These are phyloP conservation scores for Ascaphus truei DNA, from an alignment of 2,113 vertebrate species.

Conservation along the genomic window DNA sequence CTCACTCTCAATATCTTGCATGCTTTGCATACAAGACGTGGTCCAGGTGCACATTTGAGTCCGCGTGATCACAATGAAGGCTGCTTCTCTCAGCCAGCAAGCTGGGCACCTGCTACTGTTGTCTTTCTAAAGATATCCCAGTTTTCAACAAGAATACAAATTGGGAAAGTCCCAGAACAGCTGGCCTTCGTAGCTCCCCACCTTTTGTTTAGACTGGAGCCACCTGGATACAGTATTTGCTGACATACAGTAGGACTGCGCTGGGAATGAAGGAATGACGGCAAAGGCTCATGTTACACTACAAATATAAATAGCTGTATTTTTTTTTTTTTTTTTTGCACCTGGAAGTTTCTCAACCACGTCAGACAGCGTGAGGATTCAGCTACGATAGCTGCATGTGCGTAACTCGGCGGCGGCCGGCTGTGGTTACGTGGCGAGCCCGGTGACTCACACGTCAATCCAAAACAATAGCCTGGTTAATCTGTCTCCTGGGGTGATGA, in stretches of 20 bases:
- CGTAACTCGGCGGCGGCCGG: not conserved
- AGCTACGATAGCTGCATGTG: constrained; percentile 4
- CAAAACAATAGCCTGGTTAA: constrained; percentile 5
- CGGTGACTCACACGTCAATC: constrained; percentile 8
- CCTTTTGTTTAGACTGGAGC: constrained; percentile 11
- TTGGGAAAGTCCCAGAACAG: constrained; percentile 27
- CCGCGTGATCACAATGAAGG: constrained; percentile 7
- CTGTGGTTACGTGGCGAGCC: not conserved
- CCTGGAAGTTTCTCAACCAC: constrained; percentile 18
- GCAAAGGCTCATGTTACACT: constrained; percentile 4
- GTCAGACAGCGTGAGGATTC: constrained; percentile 12
- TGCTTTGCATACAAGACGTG: not conserved
- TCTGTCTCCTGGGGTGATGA: not conserved
- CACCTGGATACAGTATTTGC: constrained; percentile 35
- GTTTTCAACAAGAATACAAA: constrained; percentile 35
- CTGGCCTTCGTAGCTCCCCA: constrained; percentile 9
- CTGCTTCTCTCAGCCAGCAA: not conserved
- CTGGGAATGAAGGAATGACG: not conserved
- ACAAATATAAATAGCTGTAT: constrained; percentile 20
- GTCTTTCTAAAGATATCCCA: constrained; percentile 30
- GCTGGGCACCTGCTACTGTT: constrained; percentile 20
- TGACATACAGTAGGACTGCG: constrained; percentile 27
- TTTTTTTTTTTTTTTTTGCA: constrained; percentile 11
- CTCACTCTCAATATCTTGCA: not conserved
- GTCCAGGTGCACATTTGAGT: constrained; percentile 9